A percentile compares a stretch with the other conserved stretches of the same genome.
Conservation (phyloP, 2,888 invertebrate species). For the Metopia argyrocephala region DNA sequence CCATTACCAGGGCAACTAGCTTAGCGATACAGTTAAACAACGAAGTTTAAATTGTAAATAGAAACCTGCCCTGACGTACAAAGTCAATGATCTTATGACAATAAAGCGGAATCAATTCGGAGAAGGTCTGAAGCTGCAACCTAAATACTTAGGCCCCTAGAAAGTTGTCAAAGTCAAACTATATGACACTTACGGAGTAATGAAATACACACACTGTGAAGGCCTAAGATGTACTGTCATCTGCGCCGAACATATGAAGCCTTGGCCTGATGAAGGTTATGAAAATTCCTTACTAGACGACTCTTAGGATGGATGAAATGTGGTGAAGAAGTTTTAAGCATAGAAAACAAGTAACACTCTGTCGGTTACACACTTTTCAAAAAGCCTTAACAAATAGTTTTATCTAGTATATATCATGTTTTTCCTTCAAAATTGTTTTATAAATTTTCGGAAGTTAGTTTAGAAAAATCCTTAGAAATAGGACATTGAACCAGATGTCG, state of each 20-base stretch:
- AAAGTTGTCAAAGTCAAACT: constrained; percentile 14
- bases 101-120: constrained; percentile 45
- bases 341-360: background rate
- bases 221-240: constrained; percentile 19
- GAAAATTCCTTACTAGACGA: background rate
- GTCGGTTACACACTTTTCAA: no score
- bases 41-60: constrained; percentile 27
- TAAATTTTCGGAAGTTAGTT: no score
- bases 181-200: constrained; percentile 39
- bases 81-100: constrained; percentile 21
- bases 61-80: constrained; percentile 23
- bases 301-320: constrained; percentile 38
- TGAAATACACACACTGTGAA: constrained; percentile 20
- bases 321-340: constrained; percentile 13
- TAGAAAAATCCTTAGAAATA: no score
- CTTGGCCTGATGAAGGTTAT: background rate
- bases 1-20: constrained; percentile 25
- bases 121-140: constrained; percentile 32
- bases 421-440: no score
- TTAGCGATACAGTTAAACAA: constrained; percentile 29
- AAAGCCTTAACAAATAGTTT: no score
- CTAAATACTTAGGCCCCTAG: constrained; percentile 45
- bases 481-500: no score
- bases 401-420: no score
- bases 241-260: no score